Evolutionary conservation across 2,888 invertebrate genomes (phyloP).

Genomic region (Blastobasis adustella): DNA sequence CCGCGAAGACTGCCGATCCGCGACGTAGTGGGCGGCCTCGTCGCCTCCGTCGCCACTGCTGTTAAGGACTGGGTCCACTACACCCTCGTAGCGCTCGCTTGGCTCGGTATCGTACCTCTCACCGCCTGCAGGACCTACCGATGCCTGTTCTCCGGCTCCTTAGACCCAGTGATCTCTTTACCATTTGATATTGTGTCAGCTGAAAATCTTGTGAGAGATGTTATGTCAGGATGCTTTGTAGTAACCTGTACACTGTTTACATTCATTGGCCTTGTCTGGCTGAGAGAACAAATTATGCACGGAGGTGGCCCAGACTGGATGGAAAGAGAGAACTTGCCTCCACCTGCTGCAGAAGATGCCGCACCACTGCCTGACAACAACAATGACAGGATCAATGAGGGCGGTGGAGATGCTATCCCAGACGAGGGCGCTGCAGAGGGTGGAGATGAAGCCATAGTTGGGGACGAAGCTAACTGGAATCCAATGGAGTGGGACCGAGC

Average conservation of each 20-base stretch:
- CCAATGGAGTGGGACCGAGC: slow-evolving; percentile 99
- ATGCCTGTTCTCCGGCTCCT: slow-evolving; percentile 92
- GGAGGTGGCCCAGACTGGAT: slow-evolving; percentile 99
- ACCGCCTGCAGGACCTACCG: slow-evolving; percentile 97
- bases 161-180: slow-evolving; percentile 89
- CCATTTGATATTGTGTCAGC: slow-evolving; percentile 95
- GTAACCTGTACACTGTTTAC: slow-evolving; percentile 96
- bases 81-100: slow-evolving; percentile 96
- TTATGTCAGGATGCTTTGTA: slow-evolving; percentile 97
- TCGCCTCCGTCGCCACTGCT: slow-evolving; percentile 92
- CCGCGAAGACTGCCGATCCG: slow-evolving; percentile 95
- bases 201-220: slow-evolving; percentile 94
- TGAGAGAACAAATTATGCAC: slow-evolving; percentile 97
- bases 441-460: slow-evolving; percentile 73
- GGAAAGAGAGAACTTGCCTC: slow-evolving; percentile 79
- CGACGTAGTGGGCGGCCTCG: slow-evolving; percentile 93
- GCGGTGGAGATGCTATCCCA: slow-evolving; percentile 38
- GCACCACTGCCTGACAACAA: slow-evolving; percentile 63
- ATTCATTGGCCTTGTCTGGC: slow-evolving; percentile 97
- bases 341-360: slow-evolving; percentile 58
- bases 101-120: slow-evolving; percentile 97
- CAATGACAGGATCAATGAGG: slow-evolving; percentile 61
- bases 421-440: slow-evolving; percentile 54
- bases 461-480: slow-evolving; percentile 95
- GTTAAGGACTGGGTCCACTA: slow-evolving; percentile 98